Conservation (phyloP, 1,140 invertebrate genomes). For the Propsilocerus akamusi region DNA sequence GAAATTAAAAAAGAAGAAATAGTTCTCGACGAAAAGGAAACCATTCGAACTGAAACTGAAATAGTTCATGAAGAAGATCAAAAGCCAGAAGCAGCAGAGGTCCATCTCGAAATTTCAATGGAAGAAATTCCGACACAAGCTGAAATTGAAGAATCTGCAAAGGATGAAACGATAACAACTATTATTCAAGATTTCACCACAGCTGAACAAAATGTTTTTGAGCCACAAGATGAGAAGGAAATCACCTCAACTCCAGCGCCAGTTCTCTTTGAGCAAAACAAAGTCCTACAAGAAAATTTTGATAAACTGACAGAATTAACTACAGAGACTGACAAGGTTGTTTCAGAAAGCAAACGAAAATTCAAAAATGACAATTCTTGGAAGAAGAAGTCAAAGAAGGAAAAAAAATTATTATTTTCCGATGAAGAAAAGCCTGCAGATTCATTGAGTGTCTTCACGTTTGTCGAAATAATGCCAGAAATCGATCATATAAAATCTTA, state of each 20-base stretch:
- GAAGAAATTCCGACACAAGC: too few relatives aligned
- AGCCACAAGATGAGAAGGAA: too few relatives aligned
- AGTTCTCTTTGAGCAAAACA: neutral
- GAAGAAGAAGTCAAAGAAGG: conserved; percentile 12
- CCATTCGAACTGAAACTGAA: too few relatives aligned
- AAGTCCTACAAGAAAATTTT: neutral
- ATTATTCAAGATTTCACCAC: neutral
- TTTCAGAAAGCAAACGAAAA: conserved; percentile 12
- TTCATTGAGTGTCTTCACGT: conserved; percentile 17
- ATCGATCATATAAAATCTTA: too few relatives aligned
- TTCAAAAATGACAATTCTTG: conserved; percentile 11
- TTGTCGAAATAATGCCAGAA: conserved; percentile 16
- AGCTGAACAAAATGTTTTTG: neutral
- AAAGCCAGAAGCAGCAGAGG: too few relatives aligned
- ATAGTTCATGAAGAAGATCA: too few relatives aligned
- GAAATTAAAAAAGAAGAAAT: conserved; percentile 8
- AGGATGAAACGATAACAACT: neutral
- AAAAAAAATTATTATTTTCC: conserved; percentile 10
- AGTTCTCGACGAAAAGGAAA: too few relatives aligned
- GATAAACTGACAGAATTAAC: neutral
- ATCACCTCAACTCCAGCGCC: too few relatives aligned
- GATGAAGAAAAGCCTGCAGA: conserved; percentile 16
- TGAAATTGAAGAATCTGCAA: too few relatives aligned
- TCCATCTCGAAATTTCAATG: too few relatives aligned
- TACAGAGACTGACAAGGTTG: conserved; percentile 15